Evolutionary conservation across 23 tunicate genomes (phyloP).

Genomic region (Corella eumyota): DNA sequence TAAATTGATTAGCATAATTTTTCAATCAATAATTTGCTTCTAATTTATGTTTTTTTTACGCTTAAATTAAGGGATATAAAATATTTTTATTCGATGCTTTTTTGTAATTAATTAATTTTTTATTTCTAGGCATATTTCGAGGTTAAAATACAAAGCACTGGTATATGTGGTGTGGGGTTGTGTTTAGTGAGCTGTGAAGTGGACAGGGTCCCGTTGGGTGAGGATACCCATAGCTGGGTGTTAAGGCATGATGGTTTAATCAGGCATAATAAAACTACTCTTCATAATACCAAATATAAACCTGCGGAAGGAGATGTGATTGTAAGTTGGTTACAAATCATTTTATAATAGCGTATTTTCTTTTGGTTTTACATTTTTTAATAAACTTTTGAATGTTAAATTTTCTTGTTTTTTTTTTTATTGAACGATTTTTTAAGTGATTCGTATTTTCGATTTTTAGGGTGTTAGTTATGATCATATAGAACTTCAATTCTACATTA

Average conservation of each 20-base stretch:
- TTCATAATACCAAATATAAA: constrained; percentile 32
- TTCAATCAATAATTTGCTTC: too few species aligned
- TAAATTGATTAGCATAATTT: too few species aligned
- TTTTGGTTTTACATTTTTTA: background rate
- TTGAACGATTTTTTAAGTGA: too few species aligned
- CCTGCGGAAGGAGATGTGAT: constrained; percentile 79
- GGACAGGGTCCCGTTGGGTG: constrained; percentile 66
- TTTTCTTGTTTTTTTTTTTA: background rate
- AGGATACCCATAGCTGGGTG: constrained; percentile 74
- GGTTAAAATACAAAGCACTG: constrained; percentile 89
- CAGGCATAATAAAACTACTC: constrained; percentile 48
- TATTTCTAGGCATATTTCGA: constrained; percentile 85
- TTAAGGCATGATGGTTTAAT: constrained; percentile 71
- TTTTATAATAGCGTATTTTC: too few species aligned
- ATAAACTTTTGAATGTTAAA: background rate
- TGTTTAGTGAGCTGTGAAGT: constrained; percentile 41
- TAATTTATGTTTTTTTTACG: too few species aligned
- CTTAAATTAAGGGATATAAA: too few species aligned
- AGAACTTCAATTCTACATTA: constrained; percentile 72
- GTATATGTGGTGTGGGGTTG: constrained; percentile 95
- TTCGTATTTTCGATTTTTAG: constrained; percentile 1
- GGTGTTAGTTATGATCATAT: constrained; percentile 92
- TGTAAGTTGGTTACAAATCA: constrained; percentile 32
- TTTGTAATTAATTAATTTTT: too few species aligned
- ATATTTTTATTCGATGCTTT: too few species aligned